Evolutionary conservation across 2,797 vertebrate genomes (phyloP).

Genomic region (Enteromius paludinosus): DNA sequence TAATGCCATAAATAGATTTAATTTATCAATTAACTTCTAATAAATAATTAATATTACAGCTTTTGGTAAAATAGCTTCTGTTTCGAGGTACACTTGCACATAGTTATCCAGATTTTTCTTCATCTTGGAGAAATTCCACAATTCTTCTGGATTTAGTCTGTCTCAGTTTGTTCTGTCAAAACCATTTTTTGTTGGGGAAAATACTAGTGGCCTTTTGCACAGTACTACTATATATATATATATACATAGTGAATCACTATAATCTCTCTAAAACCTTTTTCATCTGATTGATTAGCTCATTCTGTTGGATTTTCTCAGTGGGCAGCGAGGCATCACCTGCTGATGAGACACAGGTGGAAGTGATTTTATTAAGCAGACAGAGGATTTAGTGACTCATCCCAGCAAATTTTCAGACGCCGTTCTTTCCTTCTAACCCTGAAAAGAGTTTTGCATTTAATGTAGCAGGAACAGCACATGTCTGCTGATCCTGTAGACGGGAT

Average conservation of each 20-base stretch:
- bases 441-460: conserved; percentile 80
- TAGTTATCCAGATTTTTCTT: no score
- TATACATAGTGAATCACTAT: background rate
- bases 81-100: no score
- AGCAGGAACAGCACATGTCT: conserved; percentile 66
- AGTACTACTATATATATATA: no score
- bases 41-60: no score
- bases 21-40: no score
- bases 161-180: no score
- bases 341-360: conserved; percentile 27
- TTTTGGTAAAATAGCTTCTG: no score
- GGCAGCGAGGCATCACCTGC: conserved; percentile 19
- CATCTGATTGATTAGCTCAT: background rate
- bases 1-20: no score
- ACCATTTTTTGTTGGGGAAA: no score
- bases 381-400: conserved; percentile 78
- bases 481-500: background rate
- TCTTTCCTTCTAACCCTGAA: conserved; percentile 72
- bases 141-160: no score
- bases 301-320: conserved; percentile 11
- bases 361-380: conserved; percentile 52
- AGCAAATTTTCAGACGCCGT: conserved; percentile 76
- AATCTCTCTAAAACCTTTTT: background rate
- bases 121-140: no score
- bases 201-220: no score